Conservation (phyloP, 2,113 vertebrate genomes). For the western clawed frog (Xenopus tropicalis) region UCB_Xtro_10.0 CM004449.2:118643001-118643500, state of each 20-base stretch:
- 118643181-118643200: too few relatives aligned
- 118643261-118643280: not conserved
- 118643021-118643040: too few relatives aligned
- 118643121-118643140: too few relatives aligned
- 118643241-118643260: not conserved
- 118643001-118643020: too few relatives aligned
- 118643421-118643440: not conserved
- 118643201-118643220: too few relatives aligned
- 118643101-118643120: too few relatives aligned
- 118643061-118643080: too few relatives aligned
- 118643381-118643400: not conserved
- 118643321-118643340: not conserved
- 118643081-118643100: too few relatives aligned
- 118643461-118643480: not conserved
- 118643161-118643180: too few relatives aligned
- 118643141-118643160: too few relatives aligned
- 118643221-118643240: too few relatives aligned
- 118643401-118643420: not conserved
- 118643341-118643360: not conserved
- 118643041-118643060: too few relatives aligned
- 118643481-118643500: not conserved
- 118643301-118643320: not conserved
- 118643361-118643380: not conserved
- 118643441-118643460: constrained; percentile 3
- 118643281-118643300: not conserved